Evolutionary conservation across 2,888 invertebrate species (phyloP).

Genomic region (Acrobasis consociella): DNA sequence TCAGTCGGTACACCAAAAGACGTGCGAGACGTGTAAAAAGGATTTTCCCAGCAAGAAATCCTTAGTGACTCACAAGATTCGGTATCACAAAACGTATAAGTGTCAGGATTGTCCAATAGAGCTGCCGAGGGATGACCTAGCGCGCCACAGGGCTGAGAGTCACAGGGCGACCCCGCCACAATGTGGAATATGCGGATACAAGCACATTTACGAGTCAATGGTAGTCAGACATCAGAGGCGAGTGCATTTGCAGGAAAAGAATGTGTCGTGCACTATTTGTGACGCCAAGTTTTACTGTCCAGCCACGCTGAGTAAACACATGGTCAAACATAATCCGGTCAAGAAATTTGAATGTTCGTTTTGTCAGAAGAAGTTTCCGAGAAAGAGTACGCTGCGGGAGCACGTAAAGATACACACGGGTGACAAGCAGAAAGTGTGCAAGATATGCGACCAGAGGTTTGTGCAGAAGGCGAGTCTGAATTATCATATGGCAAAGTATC

Average conservation of each 20-base stretch:
- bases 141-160: conserved; percentile 25
- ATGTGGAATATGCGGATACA: conserved; percentile 37
- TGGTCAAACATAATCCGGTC: conserved; percentile 37
- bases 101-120: conserved; percentile 27
- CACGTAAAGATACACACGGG: conserved; percentile 72
- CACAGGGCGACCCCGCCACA: conserved; percentile 30
- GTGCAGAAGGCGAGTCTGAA: conserved; percentile 42
- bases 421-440: conserved; percentile 62
- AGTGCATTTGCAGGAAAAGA: conserved; percentile 37
- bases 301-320: conserved; percentile 26
- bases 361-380: conserved; percentile 52
- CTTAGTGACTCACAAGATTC: not conserved
- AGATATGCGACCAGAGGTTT: conserved; percentile 40
- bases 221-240: conserved; percentile 27
- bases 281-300: conserved; percentile 28
- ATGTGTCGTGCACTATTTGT: conserved; percentile 49
- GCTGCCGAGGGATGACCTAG: conserved; percentile 12
- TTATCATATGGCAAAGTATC: conserved; percentile 41
- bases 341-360: conserved; percentile 42
- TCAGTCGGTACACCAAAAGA: not conserved
- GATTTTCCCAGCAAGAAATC: not conserved
- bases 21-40: not conserved
- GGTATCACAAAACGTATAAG: not conserved
- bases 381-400: conserved; percentile 53
- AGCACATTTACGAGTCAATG: not conserved